Conservation (phyloP, 2,888 invertebrate species). For the Cataglyphis cursor region DNA sequence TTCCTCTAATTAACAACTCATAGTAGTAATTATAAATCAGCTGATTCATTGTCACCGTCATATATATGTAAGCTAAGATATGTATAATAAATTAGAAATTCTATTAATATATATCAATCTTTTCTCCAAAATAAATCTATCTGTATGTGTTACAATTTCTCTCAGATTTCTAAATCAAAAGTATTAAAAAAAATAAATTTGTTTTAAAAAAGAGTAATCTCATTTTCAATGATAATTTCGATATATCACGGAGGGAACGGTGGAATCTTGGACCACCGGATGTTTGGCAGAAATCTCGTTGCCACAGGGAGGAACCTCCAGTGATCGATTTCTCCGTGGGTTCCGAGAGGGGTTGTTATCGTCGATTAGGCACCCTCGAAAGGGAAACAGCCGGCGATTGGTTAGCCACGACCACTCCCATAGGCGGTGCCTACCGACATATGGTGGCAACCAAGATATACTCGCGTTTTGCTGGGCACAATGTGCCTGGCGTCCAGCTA, state of each 20-base stretch:
- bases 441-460: conserved; percentile 64
- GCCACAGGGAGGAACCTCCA: conserved; percentile 38
- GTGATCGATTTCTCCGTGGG: conserved; percentile 69
- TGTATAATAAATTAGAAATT: neutral
- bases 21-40: neutral
- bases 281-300: conserved; percentile 39
- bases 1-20: conserved; percentile 1
- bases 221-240: conserved; percentile 19
- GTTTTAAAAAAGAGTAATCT: neutral
- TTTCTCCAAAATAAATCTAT: neutral
- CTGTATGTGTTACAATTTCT: neutral
- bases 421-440: conserved; percentile 76
- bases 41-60: neutral
- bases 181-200: neutral
- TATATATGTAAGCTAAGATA: neutral
- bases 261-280: conserved; percentile 44
- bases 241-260: conserved; percentile 42
- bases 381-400: conserved; percentile 74
- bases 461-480: conserved; percentile 56
- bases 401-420: conserved; percentile 81
- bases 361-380: conserved; percentile 76
- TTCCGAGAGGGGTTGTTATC: conserved; percentile 67
- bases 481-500: conserved; percentile 65
- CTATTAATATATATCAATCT: neutral
- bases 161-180: neutral